Base-by-base conservation (phyloP, 2,113 vertebrate species). In the Megalops atlanticus region DNA sequence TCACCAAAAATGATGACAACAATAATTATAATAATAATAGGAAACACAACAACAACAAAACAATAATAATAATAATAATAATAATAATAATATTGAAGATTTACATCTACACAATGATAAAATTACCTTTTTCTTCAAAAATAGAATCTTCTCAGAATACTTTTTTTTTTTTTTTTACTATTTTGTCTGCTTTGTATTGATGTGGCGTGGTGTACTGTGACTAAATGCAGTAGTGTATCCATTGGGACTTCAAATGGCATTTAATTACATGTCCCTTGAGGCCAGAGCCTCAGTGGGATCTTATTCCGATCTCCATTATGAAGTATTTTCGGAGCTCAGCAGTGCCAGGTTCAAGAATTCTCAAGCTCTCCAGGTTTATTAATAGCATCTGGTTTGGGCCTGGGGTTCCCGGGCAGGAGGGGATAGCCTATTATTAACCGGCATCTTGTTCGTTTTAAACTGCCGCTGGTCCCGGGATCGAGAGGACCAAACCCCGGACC, bases 381-480 rank as follows among this genome's bases (percentile, higher is more conserved):
- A 91, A 92, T 90, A 90, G 84, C 81, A 52, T 54, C 64, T 74
- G 81, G 81, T 81, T 69, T 74, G 81, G 80, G 84, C 81, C 64
- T 0, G 33, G n/a, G 70, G 45, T 52, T 39, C 18, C 27, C 2
- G 73, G 80, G 39, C 80, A 52, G 54, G 78, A 82, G 87, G 84
- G 84, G 87, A 85, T 82, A 82, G 77, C 84, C 87, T 82, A 82
- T 89, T 88, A 89, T 89, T 87, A 91, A 80, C 83, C 69, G 82
- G 77, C 76, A 74, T 78, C 76, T 76, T 76, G 80, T 64, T 64
- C 78, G 81, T 80, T 69, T 79, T 80, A 64, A 86, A 79, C 74
- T 76, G 74, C 79, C 24, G 35, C 21, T 79, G 49, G 58, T 49
- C 49, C 0, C 16, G 80, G 35, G 21, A 81, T 74, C 86, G 80